Conservation (phyloP, 2,797 vertebrate genomes). For the Hydrolagus colliei region DNA sequence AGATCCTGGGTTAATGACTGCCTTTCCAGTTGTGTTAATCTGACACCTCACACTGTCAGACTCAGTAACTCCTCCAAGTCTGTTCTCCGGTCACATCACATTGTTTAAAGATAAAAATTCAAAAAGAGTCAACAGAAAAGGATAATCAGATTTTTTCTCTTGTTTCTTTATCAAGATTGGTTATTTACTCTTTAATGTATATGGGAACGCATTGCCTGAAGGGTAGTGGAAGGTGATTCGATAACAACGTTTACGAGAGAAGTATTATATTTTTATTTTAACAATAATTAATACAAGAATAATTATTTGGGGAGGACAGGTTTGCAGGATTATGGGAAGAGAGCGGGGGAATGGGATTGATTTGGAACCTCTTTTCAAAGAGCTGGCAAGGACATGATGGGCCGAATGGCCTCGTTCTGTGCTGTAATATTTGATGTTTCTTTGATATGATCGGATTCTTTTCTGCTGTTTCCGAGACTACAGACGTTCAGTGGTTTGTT, state of each 20-base stretch:
- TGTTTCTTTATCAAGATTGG: too few species aligned
- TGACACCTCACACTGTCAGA: not conserved
- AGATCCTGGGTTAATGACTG: not conserved
- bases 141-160: not conserved
- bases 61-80: not conserved
- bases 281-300: too few species aligned
- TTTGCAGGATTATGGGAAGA: not conserved
- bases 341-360: too few species aligned
- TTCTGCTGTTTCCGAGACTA: not conserved
- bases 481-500: not conserved
- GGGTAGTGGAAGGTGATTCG: not conserved
- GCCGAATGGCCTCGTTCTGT: too few species aligned
- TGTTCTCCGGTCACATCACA: not conserved
- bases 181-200: too few species aligned
- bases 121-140: not conserved
- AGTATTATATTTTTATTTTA: too few species aligned
- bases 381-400: too few species aligned
- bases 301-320: too few species aligned
- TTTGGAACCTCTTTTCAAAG: too few species aligned
- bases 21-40: not conserved
- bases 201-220: not conserved
- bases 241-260: too few species aligned
- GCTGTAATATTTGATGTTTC: too few species aligned
- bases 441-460: too few species aligned
- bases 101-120: not conserved